These are phyloP conservation scores for Psilopsiagon aymara DNA, from an alignment of 2,113 vertebrate genomes.

Conservation along the genomic window DNA sequence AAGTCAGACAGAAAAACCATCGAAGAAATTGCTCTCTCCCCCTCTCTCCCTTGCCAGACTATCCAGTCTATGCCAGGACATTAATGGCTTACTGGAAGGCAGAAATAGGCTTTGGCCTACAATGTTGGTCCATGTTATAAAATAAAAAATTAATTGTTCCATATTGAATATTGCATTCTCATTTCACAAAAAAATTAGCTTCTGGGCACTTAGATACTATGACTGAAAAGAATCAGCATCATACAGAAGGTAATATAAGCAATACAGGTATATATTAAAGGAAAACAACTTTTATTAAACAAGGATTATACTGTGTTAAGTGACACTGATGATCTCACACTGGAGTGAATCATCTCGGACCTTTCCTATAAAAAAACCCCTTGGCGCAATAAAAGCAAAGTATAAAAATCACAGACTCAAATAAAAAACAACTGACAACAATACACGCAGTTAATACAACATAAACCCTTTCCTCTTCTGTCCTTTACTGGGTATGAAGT, in stretches of 20 bases:
- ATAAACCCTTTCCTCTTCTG: neutral
- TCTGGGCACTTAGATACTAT: neutral
- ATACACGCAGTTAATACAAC: rapidly evolving
- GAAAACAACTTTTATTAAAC: neutral
- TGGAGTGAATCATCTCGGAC: neutral
- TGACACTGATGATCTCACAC: rapidly evolving
- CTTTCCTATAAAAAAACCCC: neutral
- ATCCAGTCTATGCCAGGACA: neutral
- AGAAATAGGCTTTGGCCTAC: neutral
- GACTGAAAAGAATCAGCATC: neutral
- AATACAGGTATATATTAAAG: neutral
- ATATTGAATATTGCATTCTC: neutral
- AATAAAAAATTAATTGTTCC: neutral
- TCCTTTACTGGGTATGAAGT: neutral
- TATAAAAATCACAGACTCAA: neutral
- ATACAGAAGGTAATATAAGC: neutral
- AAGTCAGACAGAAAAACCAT: neutral
- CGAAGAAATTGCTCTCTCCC: neutral
- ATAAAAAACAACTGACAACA: neutral
- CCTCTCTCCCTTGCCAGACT: neutral
- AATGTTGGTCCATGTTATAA: neutral
- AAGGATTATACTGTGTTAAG: neutral
- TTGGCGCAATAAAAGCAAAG: neutral
- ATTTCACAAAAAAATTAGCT: neutral
- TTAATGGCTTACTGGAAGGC: neutral